phyloP scores from a whole-genome alignment of 2,888 invertebrate species.

The Maniola hyperantus region DNA sequence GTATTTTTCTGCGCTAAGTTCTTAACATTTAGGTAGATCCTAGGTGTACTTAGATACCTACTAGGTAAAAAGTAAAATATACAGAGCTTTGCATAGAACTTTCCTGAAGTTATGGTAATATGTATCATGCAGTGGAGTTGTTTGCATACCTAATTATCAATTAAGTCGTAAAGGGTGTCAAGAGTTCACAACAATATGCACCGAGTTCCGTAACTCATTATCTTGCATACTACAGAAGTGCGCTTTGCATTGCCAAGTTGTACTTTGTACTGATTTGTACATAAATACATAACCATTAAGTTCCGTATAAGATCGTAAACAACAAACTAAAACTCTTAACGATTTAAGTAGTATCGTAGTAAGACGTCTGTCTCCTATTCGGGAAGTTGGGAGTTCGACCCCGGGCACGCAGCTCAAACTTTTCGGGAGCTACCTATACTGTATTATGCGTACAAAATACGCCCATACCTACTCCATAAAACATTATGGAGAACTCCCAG shows the following conservation, averaged over 20 bases:
- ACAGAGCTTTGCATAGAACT: constrained; percentile 10
- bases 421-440: no score
- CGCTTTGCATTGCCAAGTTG: constrained; percentile 22
- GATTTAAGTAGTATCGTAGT: no score
- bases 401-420: no score
- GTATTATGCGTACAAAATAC: no score
- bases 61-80: neutral
- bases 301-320: neutral
- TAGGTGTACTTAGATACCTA: no score
- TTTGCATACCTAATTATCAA: constrained; percentile 29
- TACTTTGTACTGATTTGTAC: neutral
- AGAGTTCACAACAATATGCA: constrained; percentile 33
- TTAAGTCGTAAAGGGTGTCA: constrained; percentile 25
- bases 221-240: constrained; percentile 16
- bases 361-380: no score
- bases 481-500: no score
- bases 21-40: no score
- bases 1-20: constrained; percentile 17
- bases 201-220: constrained; percentile 23
- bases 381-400: no score
- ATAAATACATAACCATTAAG: neutral
- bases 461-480: no score
- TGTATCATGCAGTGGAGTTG: constrained; percentile 16
- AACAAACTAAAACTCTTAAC: no score
- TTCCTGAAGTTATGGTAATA: constrained; percentile 12